Conservation (phyloP, 2,113 vertebrate species). For the Lycaon pictus region DNA sequence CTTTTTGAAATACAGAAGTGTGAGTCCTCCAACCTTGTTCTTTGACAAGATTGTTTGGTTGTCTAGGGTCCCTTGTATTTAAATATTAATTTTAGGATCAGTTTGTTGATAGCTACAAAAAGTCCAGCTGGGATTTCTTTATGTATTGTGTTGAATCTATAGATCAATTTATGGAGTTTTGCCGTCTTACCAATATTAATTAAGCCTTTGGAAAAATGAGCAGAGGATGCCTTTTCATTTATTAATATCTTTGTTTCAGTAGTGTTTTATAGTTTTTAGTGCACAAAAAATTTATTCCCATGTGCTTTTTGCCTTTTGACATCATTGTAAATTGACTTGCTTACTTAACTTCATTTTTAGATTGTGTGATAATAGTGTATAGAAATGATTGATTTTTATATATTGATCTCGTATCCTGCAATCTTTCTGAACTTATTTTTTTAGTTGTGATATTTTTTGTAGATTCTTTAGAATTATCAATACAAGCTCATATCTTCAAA, state of each 20-base stretch:
- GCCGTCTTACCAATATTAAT: neutral
- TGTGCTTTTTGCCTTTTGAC: neutral
- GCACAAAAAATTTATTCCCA: neutral
- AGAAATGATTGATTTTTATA: neutral
- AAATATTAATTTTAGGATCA: neutral
- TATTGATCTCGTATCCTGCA: neutral
- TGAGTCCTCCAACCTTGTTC: neutral
- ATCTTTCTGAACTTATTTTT: neutral
- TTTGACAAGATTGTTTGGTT: neutral
- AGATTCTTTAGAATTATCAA: neutral
- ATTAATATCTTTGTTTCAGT: neutral
- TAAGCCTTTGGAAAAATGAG: neutral
- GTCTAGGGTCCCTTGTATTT: neutral
- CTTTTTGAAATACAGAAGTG: neutral
- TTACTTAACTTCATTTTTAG: neutral
- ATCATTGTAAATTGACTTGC: neutral
- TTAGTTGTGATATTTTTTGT: neutral
- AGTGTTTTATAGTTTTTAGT: neutral
- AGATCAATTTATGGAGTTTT: neutral
- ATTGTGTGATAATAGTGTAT: neutral
- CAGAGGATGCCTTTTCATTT: neutral
- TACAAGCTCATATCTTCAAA: neutral
- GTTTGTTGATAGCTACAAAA: neutral
- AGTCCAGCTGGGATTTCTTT: neutral
- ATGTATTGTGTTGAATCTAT: neutral